Percentiles rank a stretch among this genome's conserved stretches.
Conservation (phyloP, 2,888 invertebrate species). For the Cabera pusaria region DNA sequence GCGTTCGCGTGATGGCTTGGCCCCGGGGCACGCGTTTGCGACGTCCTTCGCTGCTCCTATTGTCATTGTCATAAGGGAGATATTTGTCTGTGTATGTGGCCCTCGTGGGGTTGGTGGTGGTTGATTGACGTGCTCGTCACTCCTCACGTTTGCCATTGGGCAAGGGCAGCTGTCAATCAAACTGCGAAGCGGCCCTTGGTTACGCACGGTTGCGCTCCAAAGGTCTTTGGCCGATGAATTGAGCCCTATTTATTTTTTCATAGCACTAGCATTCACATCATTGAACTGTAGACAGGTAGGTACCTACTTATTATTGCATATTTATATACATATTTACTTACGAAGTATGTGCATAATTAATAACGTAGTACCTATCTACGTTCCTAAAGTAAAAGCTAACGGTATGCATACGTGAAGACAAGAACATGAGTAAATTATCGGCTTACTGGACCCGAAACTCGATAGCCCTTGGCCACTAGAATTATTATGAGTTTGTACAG, state of each 20-base stretch:
- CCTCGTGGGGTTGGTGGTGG: slow-evolving; percentile 56
- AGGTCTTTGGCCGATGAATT: slow-evolving; percentile 39
- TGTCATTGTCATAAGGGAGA: slow-evolving; percentile 50
- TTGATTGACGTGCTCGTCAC: slow-evolving; percentile 92
- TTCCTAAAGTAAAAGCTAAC: neutral
- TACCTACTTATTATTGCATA: no score
- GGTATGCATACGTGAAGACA: slow-evolving; percentile 27
- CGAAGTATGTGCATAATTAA: no score
- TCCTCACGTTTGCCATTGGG: slow-evolving; percentile 90
- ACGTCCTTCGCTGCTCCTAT: slow-evolving; percentile 47
- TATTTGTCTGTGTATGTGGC: slow-evolving; percentile 41
- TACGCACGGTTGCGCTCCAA: slow-evolving; percentile 53
- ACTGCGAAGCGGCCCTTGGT: slow-evolving; percentile 69
- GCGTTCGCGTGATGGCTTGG: slow-evolving; percentile 75
- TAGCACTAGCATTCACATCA: slow-evolving; percentile 10
- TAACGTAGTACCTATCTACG: neutral
- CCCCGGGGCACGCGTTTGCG: slow-evolving; percentile 54
- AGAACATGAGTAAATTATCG: slow-evolving; percentile 58
- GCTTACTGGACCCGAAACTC: slow-evolving; percentile 71
- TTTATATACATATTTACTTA: slow-evolving; percentile 28
- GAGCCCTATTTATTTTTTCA: slow-evolving; percentile 27
- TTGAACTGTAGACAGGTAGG: slow-evolving; percentile 2
- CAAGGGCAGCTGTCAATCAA: slow-evolving; percentile 92
- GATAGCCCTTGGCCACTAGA: slow-evolving; percentile 72
- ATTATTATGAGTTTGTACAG: slow-evolving; percentile 48